These are phyloP conservation scores for Fistularia tabacaria DNA, from an alignment of 2,797 vertebrate species.

Conservation along the genomic window DNA sequence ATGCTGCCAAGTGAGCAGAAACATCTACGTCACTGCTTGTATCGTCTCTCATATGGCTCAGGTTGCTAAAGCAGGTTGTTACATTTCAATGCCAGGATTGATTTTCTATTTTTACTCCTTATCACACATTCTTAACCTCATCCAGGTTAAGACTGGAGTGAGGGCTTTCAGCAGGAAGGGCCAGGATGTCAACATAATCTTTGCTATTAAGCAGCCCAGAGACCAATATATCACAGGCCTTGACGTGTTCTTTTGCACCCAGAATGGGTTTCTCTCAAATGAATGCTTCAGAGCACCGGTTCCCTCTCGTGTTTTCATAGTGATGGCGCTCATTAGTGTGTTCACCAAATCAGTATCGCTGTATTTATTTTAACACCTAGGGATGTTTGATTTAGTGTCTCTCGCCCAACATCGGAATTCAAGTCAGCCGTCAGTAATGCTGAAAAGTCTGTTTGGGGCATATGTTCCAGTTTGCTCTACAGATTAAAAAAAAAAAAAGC, in stretches of 20 bases:
- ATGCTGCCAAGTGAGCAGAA: background rate
- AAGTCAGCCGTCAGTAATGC: no score
- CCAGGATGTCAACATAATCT: slow-evolving; percentile 16
- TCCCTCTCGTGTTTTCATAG: no score
- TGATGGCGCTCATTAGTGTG: no score
- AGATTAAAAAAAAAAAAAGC: no score
- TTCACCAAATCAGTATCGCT: no score
- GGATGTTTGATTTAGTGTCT: no score
- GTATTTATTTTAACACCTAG: no score
- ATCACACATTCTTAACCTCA: slow-evolving; percentile 10
- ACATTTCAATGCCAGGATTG: slow-evolving; percentile 7
- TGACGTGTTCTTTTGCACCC: slow-evolving; percentile 33
- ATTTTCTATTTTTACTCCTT: slow-evolving; percentile 18
- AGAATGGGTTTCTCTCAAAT: slow-evolving; percentile 14
- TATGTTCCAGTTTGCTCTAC: no score
- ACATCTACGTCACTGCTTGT: background rate
- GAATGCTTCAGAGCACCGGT: slow-evolving; percentile 6
- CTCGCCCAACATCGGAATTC: no score
- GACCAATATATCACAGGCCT: slow-evolving; percentile 30
- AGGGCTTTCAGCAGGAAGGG: slow-evolving; percentile 12
- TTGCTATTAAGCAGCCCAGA: slow-evolving; percentile 27
- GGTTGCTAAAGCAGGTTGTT: slow-evolving; percentile 2
- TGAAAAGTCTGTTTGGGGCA: no score
- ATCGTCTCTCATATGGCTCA: background rate
- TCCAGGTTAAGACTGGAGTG: slow-evolving; percentile 5